Conservation (phyloP, 2,113 vertebrate genomes). For the Rhinichthys klamathensis region DNA sequence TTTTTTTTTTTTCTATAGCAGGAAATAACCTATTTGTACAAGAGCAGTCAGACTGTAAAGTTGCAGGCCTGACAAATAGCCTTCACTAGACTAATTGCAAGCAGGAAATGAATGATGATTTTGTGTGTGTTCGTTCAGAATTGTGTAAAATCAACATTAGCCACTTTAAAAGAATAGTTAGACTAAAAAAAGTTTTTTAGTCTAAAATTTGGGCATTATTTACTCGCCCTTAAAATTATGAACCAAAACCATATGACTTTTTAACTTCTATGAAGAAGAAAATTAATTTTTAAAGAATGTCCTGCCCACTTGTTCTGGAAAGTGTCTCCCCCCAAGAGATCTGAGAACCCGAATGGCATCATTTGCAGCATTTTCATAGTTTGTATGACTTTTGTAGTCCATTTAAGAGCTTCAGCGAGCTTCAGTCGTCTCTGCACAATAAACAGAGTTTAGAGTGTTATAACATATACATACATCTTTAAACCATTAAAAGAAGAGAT, state of each 20-base stretch:
- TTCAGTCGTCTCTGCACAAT: not conserved
- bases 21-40: slow-evolving; percentile 72
- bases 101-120: slow-evolving; percentile 68
- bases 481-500: not conserved
- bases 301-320: not conserved
- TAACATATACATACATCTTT: not conserved
- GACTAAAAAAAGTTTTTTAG: not conserved
- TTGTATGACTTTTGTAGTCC: not conserved
- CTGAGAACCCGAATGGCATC: not conserved
- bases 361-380: not conserved
- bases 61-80: slow-evolving; percentile 63
- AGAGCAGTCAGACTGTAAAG: slow-evolving; percentile 63
- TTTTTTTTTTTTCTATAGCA: slow-evolving; percentile 63
- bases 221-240: not conserved
- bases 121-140: slow-evolving; percentile 22
- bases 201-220: not conserved
- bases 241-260: too few relatives aligned
- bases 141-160: slow-evolving; percentile 61
- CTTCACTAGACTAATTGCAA: slow-evolving; percentile 73
- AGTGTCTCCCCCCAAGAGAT: not conserved
- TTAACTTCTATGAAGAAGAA: not conserved
- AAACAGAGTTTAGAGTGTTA: not conserved
- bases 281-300: not conserved
- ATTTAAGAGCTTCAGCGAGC: not conserved
- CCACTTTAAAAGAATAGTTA: not conserved